A percentile compares a stretch with the other conserved stretches of the same genome.
Evolutionary conservation across 2,888 invertebrate genomes (phyloP).

Genomic region (Coremacera marginata): DNA sequence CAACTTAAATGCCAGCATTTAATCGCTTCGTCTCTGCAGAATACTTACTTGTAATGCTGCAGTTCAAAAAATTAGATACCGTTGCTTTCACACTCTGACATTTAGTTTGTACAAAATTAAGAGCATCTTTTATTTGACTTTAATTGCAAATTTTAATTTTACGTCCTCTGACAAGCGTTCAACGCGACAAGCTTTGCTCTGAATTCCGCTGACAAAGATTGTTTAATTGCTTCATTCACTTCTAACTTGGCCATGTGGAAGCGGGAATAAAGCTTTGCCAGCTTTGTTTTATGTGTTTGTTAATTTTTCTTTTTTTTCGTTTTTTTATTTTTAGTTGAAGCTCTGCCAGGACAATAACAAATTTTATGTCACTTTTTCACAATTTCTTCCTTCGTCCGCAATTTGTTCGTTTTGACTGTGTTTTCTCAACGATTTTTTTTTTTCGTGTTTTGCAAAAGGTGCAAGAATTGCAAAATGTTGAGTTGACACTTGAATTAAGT

Average conservation of each 20-base stretch:
- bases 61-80: background rate
- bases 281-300: no score
- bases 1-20: background rate
- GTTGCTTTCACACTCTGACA: background rate
- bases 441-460: background rate
- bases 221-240: slow-evolving; percentile 62
- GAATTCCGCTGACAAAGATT: slow-evolving; percentile 47
- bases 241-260: slow-evolving; percentile 52
- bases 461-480: slow-evolving; percentile 7
- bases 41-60: background rate
- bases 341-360: slow-evolving; percentile 30
- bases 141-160: slow-evolving; percentile 10
- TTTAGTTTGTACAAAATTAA: slow-evolving; percentile 13
- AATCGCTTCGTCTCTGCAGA: background rate
- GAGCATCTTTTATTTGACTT: background rate
- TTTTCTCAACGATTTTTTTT: background rate
- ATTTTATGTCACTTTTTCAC: slow-evolving; percentile 32
- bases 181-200: background rate
- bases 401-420: slow-evolving; percentile 18
- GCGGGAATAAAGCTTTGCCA: background rate
- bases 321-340: background rate
- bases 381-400: slow-evolving; percentile 1
- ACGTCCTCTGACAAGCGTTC: background rate
- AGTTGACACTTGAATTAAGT: slow-evolving; percentile 16
- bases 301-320: no score